Evolutionary conservation across 2,113 vertebrate species (phyloP), one percentile per base, ranked within the genome.

Genomic region (Vimba vimba): DNA sequence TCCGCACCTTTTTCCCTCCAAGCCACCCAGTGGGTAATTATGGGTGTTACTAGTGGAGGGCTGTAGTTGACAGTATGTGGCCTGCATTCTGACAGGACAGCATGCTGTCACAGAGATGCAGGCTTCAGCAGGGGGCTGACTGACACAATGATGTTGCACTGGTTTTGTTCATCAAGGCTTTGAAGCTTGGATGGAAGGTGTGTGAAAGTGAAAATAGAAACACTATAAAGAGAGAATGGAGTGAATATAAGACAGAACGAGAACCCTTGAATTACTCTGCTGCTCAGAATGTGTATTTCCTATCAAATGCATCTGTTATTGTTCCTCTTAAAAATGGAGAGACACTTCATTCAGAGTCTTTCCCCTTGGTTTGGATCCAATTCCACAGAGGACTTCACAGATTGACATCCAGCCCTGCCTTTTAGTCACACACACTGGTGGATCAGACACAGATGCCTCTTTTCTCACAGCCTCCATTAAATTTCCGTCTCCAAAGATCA

Each of bases 351-450:
- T 83, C 30, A 47, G 57, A 57, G 52, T 50, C 73, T 71, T 73
- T 85, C 85, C 62, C 33, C 62, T 64, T 60, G 30, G 55, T 68
- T 86, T 66, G 19, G 43, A 86, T 79, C 52, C 84, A 86, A 71
- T 84, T 79, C 80, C 57, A 66, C 75, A 45, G 68, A 86, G 30
- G 66, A 71, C 57, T 75, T 79, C 27, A 66, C 23, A n/a, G 81
- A 73, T 25, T 69, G 79, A 77, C 57, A 85, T 45, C 27, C 68
- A 82, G 39, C 25, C 69, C 68, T 73, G 52, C 30, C 50, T 73
- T 83, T 83, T 52, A 71, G 73, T 73, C 69, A 57, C 74, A 85
- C 43, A 82, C 27, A 52, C 33, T 47, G 19, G 55, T 15, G 12
- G 57, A 55, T 82, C 86, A 83, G 60, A 55, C 57, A 50, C 43